A percentile compares a stretch with the other conserved stretches of the same genome.
phyloP scores from a whole-genome alignment of 2,797 vertebrate genomes.

The Schizopygopsis malacanthus region DNA sequence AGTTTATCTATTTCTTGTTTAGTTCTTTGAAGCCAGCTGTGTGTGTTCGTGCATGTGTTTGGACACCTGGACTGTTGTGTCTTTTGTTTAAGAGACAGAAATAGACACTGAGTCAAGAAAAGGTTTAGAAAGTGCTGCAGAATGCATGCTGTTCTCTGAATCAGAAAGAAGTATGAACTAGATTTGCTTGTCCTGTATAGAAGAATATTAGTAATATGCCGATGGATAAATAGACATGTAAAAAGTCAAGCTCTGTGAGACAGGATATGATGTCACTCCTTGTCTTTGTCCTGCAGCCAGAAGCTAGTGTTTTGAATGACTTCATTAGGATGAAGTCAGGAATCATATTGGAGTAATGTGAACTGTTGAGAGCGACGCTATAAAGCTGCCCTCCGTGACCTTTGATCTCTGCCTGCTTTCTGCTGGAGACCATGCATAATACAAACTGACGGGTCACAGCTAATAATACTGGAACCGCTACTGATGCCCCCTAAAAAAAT shows the following conservation, averaged over 20 bases:
- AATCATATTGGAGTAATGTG: constrained; percentile 49
- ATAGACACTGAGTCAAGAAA: neutral
- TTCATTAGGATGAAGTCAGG: constrained; percentile 41
- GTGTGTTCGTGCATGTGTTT: constrained; percentile 27
- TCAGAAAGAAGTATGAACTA: neutral
- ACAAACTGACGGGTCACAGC: constrained; percentile 16
- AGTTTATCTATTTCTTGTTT: constrained; percentile 17
- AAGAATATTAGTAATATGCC: neutral
- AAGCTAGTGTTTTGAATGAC: constrained; percentile 26
- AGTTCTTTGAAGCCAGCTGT: constrained; percentile 14
- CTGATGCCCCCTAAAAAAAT: neutral
- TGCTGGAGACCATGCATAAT: constrained; percentile 50
- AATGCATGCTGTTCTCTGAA: neutral
- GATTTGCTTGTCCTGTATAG: neutral
- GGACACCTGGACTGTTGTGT: constrained; percentile 20
- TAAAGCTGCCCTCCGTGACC: constrained; percentile 44
- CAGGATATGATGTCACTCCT: constrained; percentile 10
- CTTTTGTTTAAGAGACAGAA: constrained; percentile 5
- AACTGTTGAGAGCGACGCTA: constrained; percentile 43
- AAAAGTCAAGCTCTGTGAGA: neutral
- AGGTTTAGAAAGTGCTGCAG: constrained; percentile 4
- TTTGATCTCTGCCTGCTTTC: constrained; percentile 52
- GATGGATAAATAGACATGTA: neutral
- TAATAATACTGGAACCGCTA: neutral
- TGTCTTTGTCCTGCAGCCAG: neutral